These are phyloP conservation scores for Ceratina japonica DNA, from an alignment of 1,140 invertebrate genomes.

Conservation along the genomic window DNA sequence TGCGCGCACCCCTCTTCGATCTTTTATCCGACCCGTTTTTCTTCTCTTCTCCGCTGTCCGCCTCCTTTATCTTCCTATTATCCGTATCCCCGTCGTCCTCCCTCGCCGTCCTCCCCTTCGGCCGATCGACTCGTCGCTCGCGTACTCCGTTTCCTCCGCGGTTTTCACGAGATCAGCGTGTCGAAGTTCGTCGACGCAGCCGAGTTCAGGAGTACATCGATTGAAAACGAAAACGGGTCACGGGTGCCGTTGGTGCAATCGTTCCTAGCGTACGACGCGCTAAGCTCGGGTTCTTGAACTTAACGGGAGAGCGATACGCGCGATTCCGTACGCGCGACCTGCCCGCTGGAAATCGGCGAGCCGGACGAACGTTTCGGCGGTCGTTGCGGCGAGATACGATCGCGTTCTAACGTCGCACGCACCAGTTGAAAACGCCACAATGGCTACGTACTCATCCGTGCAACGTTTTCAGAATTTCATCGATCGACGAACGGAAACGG, in stretches of 20 bases:
- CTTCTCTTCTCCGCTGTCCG: background rate
- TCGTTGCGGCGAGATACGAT: background rate
- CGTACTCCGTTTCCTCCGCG: background rate
- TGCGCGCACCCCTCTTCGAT: constrained; percentile 18
- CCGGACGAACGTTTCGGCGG: too few relatives aligned
- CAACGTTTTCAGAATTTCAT: constrained; percentile 46
- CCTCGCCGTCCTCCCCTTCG: too few relatives aligned
- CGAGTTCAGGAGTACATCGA: constrained; percentile 51
- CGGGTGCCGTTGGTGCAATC: constrained; percentile 44
- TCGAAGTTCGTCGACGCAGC: background rate
- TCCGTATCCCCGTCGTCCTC: too few relatives aligned
- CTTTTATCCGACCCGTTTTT: constrained; percentile 1
- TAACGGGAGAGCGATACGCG: constrained; percentile 21
- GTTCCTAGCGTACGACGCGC: constrained; percentile 39
- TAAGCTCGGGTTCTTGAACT: constrained; percentile 41
- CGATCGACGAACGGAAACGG: constrained; percentile 49
- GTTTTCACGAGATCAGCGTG: constrained; percentile 20
- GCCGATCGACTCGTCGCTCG: too few relatives aligned
- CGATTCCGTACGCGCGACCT: constrained; percentile 8
- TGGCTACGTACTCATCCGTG: constrained; percentile 51
- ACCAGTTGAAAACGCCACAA: constrained; percentile 25
- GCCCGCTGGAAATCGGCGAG: background rate
- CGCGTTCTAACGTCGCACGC: background rate
- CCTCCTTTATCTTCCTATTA: background rate
- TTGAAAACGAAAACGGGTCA: constrained; percentile 48